Base-by-base conservation (phyloP, 2,797 vertebrate species). In the Ptychadena robeensis region DNA sequence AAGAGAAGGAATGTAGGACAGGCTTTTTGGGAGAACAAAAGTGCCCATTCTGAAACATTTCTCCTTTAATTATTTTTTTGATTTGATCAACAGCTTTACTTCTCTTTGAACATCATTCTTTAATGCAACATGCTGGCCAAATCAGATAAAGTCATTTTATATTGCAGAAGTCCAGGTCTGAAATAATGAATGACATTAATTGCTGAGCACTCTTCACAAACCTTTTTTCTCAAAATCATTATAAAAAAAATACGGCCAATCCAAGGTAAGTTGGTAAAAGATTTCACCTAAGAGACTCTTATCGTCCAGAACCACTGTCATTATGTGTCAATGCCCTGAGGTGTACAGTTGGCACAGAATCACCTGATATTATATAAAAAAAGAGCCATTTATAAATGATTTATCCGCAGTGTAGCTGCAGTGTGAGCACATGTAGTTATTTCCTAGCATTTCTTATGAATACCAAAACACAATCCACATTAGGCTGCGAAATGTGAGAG, bases 281-380 rank as follows among this genome's bases (percentile, higher is more conserved):
- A 67, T 78, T 67, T 25, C 25, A 53, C 75, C n/a, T 67, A 77
- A 32, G 37, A 65, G 38, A 32, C 75, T 74, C 72, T 74, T 9
- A 25, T 59, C 66, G 63, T 76, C 10, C 63, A 67, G 22, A 48
- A 64, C 61, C 28, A 12, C 65, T 53, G 40, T 27, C 31, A 18
- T 38, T 14, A 28, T 77, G 30, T 66, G 37, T 66, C 38, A 66
- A 32, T 48, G 27, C 64, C 9, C 12, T 25, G 28, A 44, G 11
- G 37, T 48, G 38, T 40, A 67, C 67, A 67, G 53, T 34, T 34
- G n/a, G 38, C 38, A 9, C 11, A 78, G 40, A 78, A 28, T 68
- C 63, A 53, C 3, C 18, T 9, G 57, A 57, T 53, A 32, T 44
- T 34, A 48, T 67, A 25, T 9, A 67, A 34, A 68, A 35, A 64